Conservation (phyloP, 2,113 vertebrate genomes). For the Haemorhous mexicanus region DNA sequence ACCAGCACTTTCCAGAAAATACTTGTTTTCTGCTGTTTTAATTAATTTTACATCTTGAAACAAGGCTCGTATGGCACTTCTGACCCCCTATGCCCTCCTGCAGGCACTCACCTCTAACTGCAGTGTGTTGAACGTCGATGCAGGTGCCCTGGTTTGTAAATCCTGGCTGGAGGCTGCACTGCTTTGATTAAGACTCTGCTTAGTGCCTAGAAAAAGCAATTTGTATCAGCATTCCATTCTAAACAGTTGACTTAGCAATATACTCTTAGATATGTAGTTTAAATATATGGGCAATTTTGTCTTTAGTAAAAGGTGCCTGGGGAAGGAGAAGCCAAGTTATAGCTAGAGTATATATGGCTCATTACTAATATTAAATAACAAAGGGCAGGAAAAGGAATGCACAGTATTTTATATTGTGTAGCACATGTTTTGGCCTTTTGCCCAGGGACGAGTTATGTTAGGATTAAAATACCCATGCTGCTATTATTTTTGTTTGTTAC, state of each 20-base stretch:
- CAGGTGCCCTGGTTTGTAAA: too few relatives aligned
- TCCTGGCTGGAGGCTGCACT: neutral
- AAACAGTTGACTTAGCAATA: neutral
- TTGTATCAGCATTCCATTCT: neutral
- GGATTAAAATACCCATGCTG: neutral
- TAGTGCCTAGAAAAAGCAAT: neutral
- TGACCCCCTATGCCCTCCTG: accelerated
- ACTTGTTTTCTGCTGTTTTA: neutral
- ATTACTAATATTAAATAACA: neutral
- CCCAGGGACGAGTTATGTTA: neutral
- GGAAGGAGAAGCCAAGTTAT: neutral
- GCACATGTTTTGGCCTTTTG: neutral
- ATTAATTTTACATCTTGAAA: neutral
- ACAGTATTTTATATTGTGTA: neutral
- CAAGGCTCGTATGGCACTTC: accelerated
- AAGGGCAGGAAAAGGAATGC: neutral
- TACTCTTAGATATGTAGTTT: neutral
- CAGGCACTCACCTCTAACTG: too few relatives aligned
- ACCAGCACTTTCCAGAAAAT: accelerated
- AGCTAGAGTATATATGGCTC: neutral
- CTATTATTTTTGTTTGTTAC: neutral
- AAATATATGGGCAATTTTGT: neutral
- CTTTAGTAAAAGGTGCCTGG: neutral
- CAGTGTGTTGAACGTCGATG: accelerated
- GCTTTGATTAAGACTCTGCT: neutral